Evolutionary conservation across 2,113 vertebrate species (phyloP).

Genomic region (Hippoglossus stenolepis): DNA sequence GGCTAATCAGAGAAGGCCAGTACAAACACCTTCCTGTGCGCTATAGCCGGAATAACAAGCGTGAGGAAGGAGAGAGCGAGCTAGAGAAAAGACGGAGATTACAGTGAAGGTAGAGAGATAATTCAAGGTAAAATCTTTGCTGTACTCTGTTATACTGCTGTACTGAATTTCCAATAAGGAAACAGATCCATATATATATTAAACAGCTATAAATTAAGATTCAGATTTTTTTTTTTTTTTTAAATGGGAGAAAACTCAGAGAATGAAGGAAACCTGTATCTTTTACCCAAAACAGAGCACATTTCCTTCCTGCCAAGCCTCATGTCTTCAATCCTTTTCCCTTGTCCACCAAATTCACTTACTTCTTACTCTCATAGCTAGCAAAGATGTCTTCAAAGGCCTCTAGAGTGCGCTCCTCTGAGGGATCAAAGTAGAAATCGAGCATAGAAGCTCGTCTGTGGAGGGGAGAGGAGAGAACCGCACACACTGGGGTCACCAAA

Average conservation of each 20-base stretch:
- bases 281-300: constrained; percentile 35
- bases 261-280: constrained; percentile 17
- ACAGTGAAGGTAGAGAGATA: constrained; percentile 9
- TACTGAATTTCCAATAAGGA: not conserved
- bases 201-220: not conserved
- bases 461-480: constrained; percentile 85
- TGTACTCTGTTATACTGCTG: not conserved
- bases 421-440: constrained; percentile 99
- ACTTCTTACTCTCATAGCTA: constrained; percentile 98
- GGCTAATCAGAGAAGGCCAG: constrained; percentile 56
- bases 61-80: constrained; percentile 24
- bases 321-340: constrained; percentile 47
- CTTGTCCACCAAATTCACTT: constrained; percentile 85
- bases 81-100: constrained; percentile 17
- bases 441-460: constrained; percentile 93
- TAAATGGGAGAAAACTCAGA: constrained; percentile 51
- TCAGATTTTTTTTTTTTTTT: not conserved
- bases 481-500: constrained; percentile 79
- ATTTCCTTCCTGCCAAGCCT: constrained; percentile 76
- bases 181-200: not conserved
- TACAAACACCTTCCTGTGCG: constrained; percentile 56
- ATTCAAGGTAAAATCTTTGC: constrained; percentile 31
- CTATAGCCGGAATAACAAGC: constrained; percentile 59
- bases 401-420: constrained; percentile 96
- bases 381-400: constrained; percentile 98